These are phyloP conservation scores for Anagyrus pseudococci DNA, from an alignment of 2,888 invertebrate genomes.

Conservation along the genomic window DNA sequence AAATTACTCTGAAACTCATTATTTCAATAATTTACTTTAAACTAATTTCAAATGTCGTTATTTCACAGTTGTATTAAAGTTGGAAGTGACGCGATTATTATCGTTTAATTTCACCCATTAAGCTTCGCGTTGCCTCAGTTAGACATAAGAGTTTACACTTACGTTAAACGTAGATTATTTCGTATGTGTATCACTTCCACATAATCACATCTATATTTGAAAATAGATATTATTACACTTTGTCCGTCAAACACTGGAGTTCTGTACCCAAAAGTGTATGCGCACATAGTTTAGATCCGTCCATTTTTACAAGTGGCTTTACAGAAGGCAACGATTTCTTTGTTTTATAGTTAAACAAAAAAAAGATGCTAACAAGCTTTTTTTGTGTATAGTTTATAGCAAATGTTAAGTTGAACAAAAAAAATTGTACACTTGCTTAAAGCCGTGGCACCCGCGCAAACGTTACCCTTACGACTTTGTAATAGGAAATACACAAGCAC, in stretches of 20 bases:
- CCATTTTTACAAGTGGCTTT: constrained; percentile 23
- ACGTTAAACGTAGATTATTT: constrained; percentile 14
- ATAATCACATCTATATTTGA: constrained; percentile 41
- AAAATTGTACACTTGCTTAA: constrained; percentile 22
- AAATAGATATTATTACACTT: constrained; percentile 46
- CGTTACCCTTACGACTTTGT: constrained; percentile 1
- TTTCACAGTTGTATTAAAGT: too few species aligned
- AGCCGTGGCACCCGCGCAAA: background rate
- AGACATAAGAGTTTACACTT: too few species aligned
- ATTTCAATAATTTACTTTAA: too few species aligned
- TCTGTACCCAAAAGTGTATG: constrained; percentile 15
- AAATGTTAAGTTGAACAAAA: constrained; percentile 23
- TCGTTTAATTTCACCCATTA: too few species aligned
- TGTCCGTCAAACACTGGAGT: constrained; percentile 7
- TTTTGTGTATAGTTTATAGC: constrained; percentile 12
- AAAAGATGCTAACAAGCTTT: constrained; percentile 24
- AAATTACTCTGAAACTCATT: too few species aligned
- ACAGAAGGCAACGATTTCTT: constrained; percentile 27
- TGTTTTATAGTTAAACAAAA: too few species aligned
- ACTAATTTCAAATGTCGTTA: too few species aligned
- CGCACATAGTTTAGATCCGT: constrained; percentile 4
- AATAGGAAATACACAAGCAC: constrained; percentile 11
- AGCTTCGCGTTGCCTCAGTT: too few species aligned
- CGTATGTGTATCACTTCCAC: constrained; percentile 24
- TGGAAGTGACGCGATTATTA: too few species aligned